These are phyloP conservation scores for Melanerpes formicivorus DNA, from an alignment of 2,113 vertebrate species.

Conservation along the genomic window DNA sequence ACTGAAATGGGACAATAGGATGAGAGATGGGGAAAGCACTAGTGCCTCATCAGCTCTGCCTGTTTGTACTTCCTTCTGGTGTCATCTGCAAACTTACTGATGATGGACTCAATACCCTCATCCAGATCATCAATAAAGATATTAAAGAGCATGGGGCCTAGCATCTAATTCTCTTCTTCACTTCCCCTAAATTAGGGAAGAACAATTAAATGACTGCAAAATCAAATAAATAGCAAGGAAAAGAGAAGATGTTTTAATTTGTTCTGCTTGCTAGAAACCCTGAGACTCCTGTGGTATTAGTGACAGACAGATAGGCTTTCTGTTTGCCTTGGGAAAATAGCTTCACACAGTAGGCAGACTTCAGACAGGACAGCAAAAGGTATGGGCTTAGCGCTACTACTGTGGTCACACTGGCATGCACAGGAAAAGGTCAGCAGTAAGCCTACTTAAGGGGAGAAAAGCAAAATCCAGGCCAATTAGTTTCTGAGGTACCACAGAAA, in stretches of 20 bases:
- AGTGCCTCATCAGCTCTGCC: neutral
- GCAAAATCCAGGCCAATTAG: neutral
- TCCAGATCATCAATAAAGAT: too few relatives aligned
- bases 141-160: too few relatives aligned
- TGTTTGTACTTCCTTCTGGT: neutral
- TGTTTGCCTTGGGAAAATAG: neutral
- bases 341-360: neutral
- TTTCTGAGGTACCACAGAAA: constrained; percentile 19
- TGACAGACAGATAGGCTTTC: neutral
- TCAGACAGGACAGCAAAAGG: neutral
- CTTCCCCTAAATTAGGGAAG: neutral
- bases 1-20: neutral
- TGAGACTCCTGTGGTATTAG: neutral
- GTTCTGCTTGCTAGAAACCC: neutral
- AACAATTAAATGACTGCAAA: neutral
- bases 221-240: neutral
- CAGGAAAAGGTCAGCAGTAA: neutral
- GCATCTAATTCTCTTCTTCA: neutral
- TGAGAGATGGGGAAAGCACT: neutral
- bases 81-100: too few relatives aligned
- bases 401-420: neutral
- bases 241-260: neutral
- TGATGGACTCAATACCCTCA: too few relatives aligned
- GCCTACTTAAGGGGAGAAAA: neutral
- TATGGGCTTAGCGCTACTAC: neutral